These are phyloP conservation scores for Clepsis dumicolana DNA, from an alignment of 2,888 invertebrate genomes.

Conservation along the genomic window DNA sequence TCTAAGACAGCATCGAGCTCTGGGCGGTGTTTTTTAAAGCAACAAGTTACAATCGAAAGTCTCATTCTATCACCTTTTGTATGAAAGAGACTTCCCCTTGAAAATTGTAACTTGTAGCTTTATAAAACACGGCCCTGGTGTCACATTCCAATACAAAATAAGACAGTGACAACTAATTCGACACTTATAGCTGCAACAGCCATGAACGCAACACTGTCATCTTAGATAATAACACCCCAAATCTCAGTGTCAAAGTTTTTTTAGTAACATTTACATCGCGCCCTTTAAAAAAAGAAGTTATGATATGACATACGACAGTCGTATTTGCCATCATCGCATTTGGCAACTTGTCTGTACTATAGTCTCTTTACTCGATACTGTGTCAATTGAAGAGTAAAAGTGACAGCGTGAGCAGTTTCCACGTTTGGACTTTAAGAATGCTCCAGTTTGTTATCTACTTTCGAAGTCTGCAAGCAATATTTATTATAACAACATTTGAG, in stretches of 20 bases:
- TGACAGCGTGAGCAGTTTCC: neutral
- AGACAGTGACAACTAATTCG: too few species aligned
- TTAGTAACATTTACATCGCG: neutral
- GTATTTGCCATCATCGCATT: neutral
- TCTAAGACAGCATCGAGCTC: too few species aligned
- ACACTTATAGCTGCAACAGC: too few species aligned
- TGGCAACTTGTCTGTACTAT: neutral
- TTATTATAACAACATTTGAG: neutral
- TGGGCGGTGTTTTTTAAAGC: too few species aligned
- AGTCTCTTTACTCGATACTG: neutral
- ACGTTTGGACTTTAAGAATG: neutral
- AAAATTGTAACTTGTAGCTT: too few species aligned
- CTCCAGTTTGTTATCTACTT: neutral
- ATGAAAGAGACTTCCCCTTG: too few species aligned
- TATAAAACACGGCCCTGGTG: too few species aligned
- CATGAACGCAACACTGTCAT: too few species aligned
- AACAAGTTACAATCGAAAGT: too few species aligned
- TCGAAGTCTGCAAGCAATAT: neutral
- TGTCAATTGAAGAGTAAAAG: neutral
- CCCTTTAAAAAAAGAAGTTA: neutral
- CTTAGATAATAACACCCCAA: too few species aligned
- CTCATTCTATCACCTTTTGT: too few species aligned
- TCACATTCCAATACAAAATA: too few species aligned
- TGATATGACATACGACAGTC: neutral
- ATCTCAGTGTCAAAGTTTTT: neutral